Percentiles rank a stretch among this genome's conserved stretches.
Conservation (phyloP, 2,888 invertebrate genomes). For the Andrena flavipes region DNA sequence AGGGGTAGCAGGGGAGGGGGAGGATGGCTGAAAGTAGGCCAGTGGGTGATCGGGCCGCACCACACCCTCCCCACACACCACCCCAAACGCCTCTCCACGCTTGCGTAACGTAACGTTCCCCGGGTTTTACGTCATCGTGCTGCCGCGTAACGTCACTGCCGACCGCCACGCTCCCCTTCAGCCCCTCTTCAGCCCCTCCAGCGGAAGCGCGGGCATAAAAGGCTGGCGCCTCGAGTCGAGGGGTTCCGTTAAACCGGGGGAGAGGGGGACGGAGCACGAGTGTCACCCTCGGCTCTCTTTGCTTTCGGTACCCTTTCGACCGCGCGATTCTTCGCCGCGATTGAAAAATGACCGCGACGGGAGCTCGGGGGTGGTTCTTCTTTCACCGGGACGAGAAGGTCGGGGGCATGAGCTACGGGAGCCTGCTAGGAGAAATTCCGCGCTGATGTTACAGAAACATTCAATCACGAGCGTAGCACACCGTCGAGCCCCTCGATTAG, state of each 20-base stretch:
- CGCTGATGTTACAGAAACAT: no score
- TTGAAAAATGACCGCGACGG: constrained; percentile 16
- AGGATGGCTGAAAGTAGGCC: constrained; percentile 73
- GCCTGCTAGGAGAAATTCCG: background rate
- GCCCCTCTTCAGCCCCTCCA: constrained; percentile 12
- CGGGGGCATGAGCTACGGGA: background rate
- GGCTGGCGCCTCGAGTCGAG: constrained; percentile 52
- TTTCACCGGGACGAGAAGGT: background rate
- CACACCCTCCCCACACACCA: constrained; percentile 50
- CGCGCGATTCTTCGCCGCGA: constrained; percentile 5
- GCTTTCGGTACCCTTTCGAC: constrained; percentile 19
- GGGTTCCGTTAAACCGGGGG: background rate
- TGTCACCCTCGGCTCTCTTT: background rate
- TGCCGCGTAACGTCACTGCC: constrained; percentile 77
- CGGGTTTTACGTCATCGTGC: constrained; percentile 81
- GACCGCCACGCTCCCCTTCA: constrained; percentile 41
- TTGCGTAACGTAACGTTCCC: constrained; percentile 80
- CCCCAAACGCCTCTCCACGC: constrained; percentile 70
- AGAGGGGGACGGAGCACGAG: background rate
- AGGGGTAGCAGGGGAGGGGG: constrained; percentile 4
- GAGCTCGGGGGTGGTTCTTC: background rate
- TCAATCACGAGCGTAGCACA: no score
- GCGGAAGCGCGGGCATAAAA: constrained; percentile 43
- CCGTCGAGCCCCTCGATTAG: no score
- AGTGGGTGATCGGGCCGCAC: constrained; percentile 81